Evolutionary conservation across 2,113 vertebrate species (phyloP).

Genomic region (Globicephala melas): DNA sequence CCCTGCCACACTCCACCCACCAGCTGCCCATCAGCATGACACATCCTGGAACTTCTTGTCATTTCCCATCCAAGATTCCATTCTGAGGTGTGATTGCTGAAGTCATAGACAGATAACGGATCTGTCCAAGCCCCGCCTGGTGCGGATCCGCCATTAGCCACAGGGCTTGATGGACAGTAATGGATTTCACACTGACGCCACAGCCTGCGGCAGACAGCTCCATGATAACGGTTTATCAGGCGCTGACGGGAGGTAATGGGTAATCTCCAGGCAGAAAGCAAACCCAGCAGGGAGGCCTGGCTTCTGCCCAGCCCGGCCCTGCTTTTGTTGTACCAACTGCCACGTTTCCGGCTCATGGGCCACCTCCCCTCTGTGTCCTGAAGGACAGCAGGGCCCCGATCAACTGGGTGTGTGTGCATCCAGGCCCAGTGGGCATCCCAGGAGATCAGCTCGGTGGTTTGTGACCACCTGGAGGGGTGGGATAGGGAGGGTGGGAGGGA

Average conservation of each 20-base stretch:
- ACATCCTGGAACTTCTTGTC: conserved; percentile 68
- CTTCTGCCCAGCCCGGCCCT: not conserved
- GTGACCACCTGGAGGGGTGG: no score
- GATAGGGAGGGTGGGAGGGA: no score
- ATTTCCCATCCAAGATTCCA: conserved; percentile 70
- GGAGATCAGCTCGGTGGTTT: no score
- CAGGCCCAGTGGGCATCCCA: not conserved
- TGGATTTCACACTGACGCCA: conserved; percentile 89
- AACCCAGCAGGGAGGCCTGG: conserved; percentile 25
- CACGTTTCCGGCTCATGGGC: not conserved
- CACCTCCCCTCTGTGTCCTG: not conserved
- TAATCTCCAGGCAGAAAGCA: conserved; percentile 81
- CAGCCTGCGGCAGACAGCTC: conserved; percentile 87
- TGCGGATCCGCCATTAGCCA: conserved; percentile 75
- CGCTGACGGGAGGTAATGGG: conserved; percentile 82
- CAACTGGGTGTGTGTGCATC: accelerated
- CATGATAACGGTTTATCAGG: conserved; percentile 89
- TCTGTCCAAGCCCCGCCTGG: conserved; percentile 82
- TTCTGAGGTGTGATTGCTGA: conserved; percentile 72
- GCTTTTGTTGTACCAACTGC: conserved; percentile 66
- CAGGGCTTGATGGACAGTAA: conserved; percentile 87
- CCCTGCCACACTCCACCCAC: not conserved
- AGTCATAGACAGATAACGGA: conserved; percentile 79
- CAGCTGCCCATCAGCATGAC: conserved; percentile 53
- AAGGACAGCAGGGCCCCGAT: not conserved